Base-by-base conservation (phyloP, 2,888 invertebrate genomes). In the Netelia melanura region DNA sequence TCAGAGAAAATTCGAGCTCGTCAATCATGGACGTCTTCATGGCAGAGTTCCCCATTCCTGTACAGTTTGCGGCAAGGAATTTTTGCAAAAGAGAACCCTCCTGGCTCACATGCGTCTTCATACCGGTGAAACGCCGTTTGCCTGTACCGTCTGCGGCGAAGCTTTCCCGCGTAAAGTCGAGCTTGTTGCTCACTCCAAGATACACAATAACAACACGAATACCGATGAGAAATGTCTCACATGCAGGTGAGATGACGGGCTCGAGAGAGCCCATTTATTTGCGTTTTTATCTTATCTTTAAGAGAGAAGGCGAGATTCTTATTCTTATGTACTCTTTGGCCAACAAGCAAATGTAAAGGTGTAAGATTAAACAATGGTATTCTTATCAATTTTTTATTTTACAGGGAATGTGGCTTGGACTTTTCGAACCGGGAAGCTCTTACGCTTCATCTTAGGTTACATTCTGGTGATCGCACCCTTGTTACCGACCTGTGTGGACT, bases 1-100 rank as follows among this genome's bases (percentile, higher is more conserved):
- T 94, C 96, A 97, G 81, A 95, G 97, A 86, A 97, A 97, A 95
- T 97, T 97, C 94, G 97, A 97, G 93, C 95, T 97, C 88, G 97
- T 97, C 67, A 97, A 97, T 94, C 97, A 97, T 94, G 97, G 97
- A 11, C 95, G 97, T 8, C 95, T 97, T 86, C 97, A 97, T 93
- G 97, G 97, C 38, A 95, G 97, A 79, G 96, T 97, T 87, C 97
- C 97, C 65, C 97, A 97, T 93, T 96, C 97, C 44, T 97, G 97
- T 93, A 96, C 97, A 61, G 96, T 97, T 65, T 97, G 97, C 92
- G 97, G 97, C 81, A 97, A 97, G 93, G 97, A 97, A 94, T 97
- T 97, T 94, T 94, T 97, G 89, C 97, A 97, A 94, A 97, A 97
- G 92, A 94, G 97, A 88, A 97, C 97, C 8, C 95, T 97, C 11